A percentile compares a stretch with the other conserved stretches of the same genome.
Evolutionary conservation across 2,113 vertebrate species (phyloP).

Genomic region (Alosa alosa): DNA sequence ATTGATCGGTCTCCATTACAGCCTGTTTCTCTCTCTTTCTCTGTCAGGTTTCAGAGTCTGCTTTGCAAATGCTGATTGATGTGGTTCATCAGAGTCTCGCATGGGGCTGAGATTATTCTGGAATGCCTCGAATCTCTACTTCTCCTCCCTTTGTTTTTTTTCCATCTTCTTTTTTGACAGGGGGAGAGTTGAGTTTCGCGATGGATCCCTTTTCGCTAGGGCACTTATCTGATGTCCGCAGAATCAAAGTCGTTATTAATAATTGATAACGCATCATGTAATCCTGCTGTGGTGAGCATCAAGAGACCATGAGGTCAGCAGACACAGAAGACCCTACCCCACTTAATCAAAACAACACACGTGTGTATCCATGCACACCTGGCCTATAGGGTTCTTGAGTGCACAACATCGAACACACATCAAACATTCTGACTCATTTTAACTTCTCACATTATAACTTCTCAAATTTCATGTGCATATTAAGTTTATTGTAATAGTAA

Average conservation of each 20-base stretch:
- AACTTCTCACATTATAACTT: too few species aligned
- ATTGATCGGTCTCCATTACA: slow-evolving; percentile 5
- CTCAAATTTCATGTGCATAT: too few species aligned
- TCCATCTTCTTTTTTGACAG: neutral
- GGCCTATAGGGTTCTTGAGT: neutral
- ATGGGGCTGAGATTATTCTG: slow-evolving; percentile 3
- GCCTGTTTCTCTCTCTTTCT: slow-evolving; percentile 7
- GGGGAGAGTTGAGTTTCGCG: neutral
- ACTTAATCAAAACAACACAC: neutral
- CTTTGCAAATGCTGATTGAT: slow-evolving; percentile 5
- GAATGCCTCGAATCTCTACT: neutral
- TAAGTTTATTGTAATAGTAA: too few species aligned
- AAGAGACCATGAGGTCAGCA: neutral
- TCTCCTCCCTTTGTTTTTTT: neutral
- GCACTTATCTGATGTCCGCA: slow-evolving; percentile 11
- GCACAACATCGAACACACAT: too few species aligned
- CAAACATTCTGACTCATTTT: too few species aligned
- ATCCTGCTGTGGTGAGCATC: neutral
- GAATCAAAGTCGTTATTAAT: slow-evolving; percentile 12
- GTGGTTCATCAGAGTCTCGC: neutral
- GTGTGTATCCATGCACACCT: neutral
- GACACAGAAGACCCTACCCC: neutral
- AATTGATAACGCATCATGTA: neutral
- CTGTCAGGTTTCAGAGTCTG: neutral
- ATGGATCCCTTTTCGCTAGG: neutral